Evolutionary conservation across 2,797 vertebrate species (phyloP), one percentile per base, ranked within the genome.

Genomic region (Babyrousa celebensis): DNA sequence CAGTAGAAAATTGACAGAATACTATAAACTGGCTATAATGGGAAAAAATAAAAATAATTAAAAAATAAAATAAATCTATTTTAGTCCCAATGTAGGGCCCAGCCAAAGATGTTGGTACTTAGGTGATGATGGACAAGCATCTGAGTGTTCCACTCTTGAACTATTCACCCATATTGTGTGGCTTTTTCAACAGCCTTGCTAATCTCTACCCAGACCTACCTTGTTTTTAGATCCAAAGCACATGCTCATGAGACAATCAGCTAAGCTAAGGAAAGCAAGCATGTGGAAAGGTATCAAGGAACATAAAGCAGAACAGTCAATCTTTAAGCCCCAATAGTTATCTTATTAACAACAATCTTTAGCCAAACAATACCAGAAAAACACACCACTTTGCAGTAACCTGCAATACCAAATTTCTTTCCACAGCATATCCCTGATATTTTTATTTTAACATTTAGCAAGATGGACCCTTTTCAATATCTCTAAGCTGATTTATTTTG

Each of bases 401-500:
- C 12, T 40, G 8, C 29, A 90, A 25, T 0, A 82, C 1, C 32
- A 63, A 32, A 14, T 71, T 58, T 93, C 54, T 80, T 75, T 62
- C 43, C 70, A 90, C 0, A 16, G 17, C 40, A 25, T 6, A 60
- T 77, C 62, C 17, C 1, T 93, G 29, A 84, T 48, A 84, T 43
- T 74, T 87, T 85, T 85, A 79, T 63, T 91, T 71, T 56, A 86
- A 91, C 36, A 29, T 6, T 87, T 67, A 84, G 60, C 29, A 94
- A 96, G 32, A 79, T 52, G 23, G 12, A 68, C 48, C 62, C 18
- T 82, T 93, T 82, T 78, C 60, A 70, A 23, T 79, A 56, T 52
- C 23, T 85, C 78, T 25, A 58, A 82, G 58, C 43, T 72, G 27
- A 91, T 79, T 93, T 79, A 27, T 96, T 88, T 52, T 68, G 7